Base-by-base conservation (phyloP, 2,888 invertebrate species). In the Hirtodrosophila alboralis region DNA sequence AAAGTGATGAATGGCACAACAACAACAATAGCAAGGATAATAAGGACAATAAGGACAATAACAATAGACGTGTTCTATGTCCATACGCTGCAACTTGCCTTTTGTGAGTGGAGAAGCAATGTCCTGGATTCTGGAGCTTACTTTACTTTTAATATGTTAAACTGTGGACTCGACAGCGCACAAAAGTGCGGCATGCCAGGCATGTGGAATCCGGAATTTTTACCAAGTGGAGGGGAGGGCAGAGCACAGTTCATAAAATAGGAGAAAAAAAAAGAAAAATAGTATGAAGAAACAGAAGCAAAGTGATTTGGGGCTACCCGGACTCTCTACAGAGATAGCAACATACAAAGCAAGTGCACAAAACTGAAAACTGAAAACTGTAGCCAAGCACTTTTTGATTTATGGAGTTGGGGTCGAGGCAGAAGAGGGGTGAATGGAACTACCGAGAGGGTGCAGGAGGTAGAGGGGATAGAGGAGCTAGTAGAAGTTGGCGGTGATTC, bases 321-420 rank as follows among this genome's bases (percentile, higher is more conserved):
- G 68, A 54, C 53, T 31, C 26, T 41, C 31, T 21, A 38, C 52
- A 53, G 38, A 73, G 68, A 70, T 60, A 63, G 79, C 67, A 63
- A 75, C 67, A 69, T 51, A 77, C 79, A 85, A 83, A 84, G 83
- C 83, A 59, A 79, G 75, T 74, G 85, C 83, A 79, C 67, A 85
- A 75, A 77, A 78, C 77, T 78, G 84, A 85, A 75, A 77, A 78
- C 77, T 78, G 84, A 84, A 78, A 79, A 80, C 84, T 79, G 84
- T 81, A 74, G 81, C 77, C 86, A 81, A 81, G 81, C 80, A 81
- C 86, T 80, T 81, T 79, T 81, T 86, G 84, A 81, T 81, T 69
- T 75, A 64, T 68, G 60, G 37, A 54, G 38, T 67, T 23, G 36
- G 31, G 27, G 44, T 4, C 6, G 6, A 28, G 8, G 26, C 12